phyloP scores from a whole-genome alignment of 2,797 vertebrate genomes.

The Huso huso region DNA sequence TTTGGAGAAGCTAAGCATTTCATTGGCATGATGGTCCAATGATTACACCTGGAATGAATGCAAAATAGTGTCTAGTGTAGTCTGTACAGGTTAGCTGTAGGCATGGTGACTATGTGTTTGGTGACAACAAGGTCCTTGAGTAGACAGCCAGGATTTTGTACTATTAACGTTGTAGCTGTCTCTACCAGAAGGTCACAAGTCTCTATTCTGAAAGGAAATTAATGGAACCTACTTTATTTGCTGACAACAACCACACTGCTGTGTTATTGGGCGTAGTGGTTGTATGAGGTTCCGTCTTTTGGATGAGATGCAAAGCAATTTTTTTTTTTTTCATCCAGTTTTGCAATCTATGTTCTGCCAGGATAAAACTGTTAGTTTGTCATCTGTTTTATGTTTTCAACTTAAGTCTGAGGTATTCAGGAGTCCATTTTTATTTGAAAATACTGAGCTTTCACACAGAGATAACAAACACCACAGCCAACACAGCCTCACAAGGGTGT shows the following conservation, averaged over 20 bases:
- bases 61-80: neutral
- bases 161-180: neutral
- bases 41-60: neutral
- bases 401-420: too few relatives aligned
- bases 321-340: too few relatives aligned
- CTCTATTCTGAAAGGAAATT: neutral
- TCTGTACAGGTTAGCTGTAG: too few relatives aligned
- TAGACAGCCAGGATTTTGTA: too few relatives aligned
- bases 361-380: too few relatives aligned
- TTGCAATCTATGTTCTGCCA: too few relatives aligned
- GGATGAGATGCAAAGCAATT: neutral
- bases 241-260: neutral
- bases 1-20: neutral
- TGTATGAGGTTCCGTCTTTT: neutral
- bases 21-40: neutral
- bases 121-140: too few relatives aligned
- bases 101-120: too few relatives aligned
- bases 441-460: neutral
- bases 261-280: neutral
- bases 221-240: neutral
- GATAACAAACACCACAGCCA: neutral
- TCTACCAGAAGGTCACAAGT: conserved; percentile 1
- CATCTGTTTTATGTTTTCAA: too few relatives aligned
- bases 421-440: neutral
- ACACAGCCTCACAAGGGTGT: too few relatives aligned